A percentile compares a stretch with the other conserved stretches of the same genome.
These are phyloP conservation scores for Pardalotus punctatus DNA, from an alignment of 2,113 vertebrate species.

Conservation along the genomic window DNA sequence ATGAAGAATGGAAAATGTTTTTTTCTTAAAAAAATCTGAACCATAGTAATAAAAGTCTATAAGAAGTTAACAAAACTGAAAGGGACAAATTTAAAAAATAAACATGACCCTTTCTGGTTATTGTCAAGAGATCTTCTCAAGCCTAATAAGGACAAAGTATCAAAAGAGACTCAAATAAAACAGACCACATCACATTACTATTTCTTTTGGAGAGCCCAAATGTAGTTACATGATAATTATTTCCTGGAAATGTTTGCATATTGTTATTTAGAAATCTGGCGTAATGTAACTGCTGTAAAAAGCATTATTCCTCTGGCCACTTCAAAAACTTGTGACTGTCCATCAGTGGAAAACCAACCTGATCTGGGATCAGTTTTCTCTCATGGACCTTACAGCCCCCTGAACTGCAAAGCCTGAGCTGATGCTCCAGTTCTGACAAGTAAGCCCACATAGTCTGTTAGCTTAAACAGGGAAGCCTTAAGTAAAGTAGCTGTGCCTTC, in stretches of 20 bases:
- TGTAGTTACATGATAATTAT: background rate
- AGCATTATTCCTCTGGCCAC: background rate
- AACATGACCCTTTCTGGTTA: slow-evolving; percentile 3
- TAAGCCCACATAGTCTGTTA: background rate
- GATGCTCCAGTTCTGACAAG: background rate
- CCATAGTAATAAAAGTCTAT: background rate
- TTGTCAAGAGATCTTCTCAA: slow-evolving; percentile 28
- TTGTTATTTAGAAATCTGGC: slow-evolving; percentile 9
- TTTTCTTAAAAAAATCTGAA: background rate
- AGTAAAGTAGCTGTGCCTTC: background rate
- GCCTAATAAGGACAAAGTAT: slow-evolving; percentile 53
- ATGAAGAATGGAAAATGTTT: background rate
- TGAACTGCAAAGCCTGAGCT: background rate
- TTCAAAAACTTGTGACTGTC: background rate
- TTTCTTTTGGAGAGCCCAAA: slow-evolving; percentile 27
- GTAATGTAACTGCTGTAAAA: background rate
- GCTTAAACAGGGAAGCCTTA: background rate
- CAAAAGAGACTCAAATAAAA: slow-evolving; percentile 42
- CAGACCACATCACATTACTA: background rate
- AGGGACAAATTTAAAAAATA: background rate
- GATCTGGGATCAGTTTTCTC: background rate
- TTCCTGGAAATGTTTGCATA: slow-evolving; percentile 8
- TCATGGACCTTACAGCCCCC: background rate
- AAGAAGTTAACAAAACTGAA: slow-evolving; percentile 15
- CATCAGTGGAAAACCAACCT: background rate